Evolutionary conservation across 1,140 invertebrate species (phyloP).

Genomic region (Drosophila persimilis): DNA sequence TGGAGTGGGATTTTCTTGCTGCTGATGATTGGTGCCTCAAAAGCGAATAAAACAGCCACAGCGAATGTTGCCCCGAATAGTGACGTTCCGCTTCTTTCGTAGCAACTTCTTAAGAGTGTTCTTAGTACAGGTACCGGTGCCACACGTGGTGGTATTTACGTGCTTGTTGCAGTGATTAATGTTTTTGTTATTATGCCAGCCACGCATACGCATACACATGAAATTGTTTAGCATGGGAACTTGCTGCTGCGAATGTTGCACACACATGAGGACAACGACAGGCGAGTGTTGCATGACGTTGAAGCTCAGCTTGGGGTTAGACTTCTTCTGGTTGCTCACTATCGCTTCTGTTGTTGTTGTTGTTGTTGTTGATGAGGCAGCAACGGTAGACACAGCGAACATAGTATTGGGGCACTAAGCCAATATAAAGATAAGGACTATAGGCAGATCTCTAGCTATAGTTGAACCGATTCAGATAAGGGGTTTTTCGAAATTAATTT

Average conservation of each 20-base stretch:
- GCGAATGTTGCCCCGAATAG: slow-evolving; percentile 38
- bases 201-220: slow-evolving; percentile 74
- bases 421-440: slow-evolving; percentile 23
- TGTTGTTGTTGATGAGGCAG: background rate
- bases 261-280: slow-evolving; percentile 68
- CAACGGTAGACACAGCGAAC: slow-evolving; percentile 50
- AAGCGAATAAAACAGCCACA: slow-evolving; percentile 36
- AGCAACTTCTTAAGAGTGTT: slow-evolving; percentile 62
- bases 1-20: slow-evolving; percentile 1
- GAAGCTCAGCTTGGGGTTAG: slow-evolving; percentile 23
- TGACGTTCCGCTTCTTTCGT: slow-evolving; percentile 58
- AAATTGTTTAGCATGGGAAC: slow-evolving; percentile 70
- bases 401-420: slow-evolving; percentile 58
- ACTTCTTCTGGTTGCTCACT: slow-evolving; percentile 21
- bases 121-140: slow-evolving; percentile 12
- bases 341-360: slow-evolving; percentile 16
- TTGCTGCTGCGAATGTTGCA: slow-evolving; percentile 76
- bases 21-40: slow-evolving; percentile 36
- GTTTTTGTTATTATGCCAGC: slow-evolving; percentile 56
- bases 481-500: slow-evolving; percentile 2
- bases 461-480: slow-evolving; percentile 1
- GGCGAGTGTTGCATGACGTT: slow-evolving; percentile 76
- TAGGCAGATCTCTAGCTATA: slow-evolving; percentile 11
- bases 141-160: slow-evolving; percentile 18
- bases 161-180: slow-evolving; percentile 30